Evolutionary conservation across 2,888 invertebrate species (phyloP).

Genomic region (Acrobasis consociella): DNA sequence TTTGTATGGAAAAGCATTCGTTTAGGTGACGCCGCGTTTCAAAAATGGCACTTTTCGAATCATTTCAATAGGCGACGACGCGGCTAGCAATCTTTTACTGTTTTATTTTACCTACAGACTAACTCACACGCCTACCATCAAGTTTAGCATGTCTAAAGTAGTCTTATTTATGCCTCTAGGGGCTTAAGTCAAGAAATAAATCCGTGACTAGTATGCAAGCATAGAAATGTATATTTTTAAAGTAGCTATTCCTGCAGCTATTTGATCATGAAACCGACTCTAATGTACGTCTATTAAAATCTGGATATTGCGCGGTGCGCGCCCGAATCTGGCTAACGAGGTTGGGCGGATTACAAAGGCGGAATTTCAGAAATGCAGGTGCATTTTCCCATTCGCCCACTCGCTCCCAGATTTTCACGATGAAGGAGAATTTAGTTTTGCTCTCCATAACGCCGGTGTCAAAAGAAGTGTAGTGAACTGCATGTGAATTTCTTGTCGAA

Average conservation of each 20-base stretch:
- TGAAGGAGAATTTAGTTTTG: conserved; percentile 18
- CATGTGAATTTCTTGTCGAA: background rate
- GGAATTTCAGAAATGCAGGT: conserved; percentile 11
- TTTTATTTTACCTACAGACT: too few species aligned
- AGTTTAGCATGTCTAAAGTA: too few species aligned
- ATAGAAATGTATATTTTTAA: too few species aligned
- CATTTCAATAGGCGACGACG: too few species aligned
- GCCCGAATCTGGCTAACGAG: conserved; percentile 8
- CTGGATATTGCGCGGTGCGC: background rate
- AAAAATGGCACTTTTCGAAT: too few species aligned
- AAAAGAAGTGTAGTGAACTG: background rate
- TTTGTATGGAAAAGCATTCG: too few species aligned
- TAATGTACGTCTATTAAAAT: conserved; percentile 3
- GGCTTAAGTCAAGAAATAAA: too few species aligned
- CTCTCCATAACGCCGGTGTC: background rate
- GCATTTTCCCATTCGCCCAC: conserved; percentile 1
- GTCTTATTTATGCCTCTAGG: too few species aligned
- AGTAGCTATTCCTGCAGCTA: background rate
- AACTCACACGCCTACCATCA: too few species aligned
- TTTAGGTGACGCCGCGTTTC: too few species aligned
- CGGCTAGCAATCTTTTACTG: too few species aligned
- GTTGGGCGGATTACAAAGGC: conserved; percentile 15
- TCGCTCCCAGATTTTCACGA: background rate
- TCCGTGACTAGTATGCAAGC: too few species aligned
- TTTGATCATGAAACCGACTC: background rate